phyloP scores from a whole-genome alignment of 1,140 invertebrate genomes.

The Arion vulgaris region DNA sequence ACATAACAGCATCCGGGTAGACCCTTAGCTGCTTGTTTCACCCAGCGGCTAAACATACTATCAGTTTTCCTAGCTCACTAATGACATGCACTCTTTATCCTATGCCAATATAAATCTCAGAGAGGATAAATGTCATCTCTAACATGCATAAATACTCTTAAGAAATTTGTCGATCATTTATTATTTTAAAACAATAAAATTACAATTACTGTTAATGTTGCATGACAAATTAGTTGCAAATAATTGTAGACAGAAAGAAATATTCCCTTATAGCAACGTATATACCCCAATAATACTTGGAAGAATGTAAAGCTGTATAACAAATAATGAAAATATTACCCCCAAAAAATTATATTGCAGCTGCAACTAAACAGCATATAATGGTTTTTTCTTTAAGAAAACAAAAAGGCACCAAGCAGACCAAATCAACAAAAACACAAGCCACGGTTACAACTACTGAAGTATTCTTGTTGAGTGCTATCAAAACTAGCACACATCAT shows the following conservation, averaged over 20 bases:
- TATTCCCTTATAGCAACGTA: background rate
- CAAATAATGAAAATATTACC: background rate
- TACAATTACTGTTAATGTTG: background rate
- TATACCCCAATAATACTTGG: background rate
- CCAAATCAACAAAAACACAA: constrained; percentile 10
- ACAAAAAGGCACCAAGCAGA: constrained; percentile 2
- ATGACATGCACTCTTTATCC: too few species aligned
- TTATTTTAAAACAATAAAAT: too few species aligned
- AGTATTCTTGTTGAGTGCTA: background rate
- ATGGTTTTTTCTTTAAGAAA: background rate
- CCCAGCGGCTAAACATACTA: too few species aligned
- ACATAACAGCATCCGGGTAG: too few species aligned
- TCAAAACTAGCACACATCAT: background rate
- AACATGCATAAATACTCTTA: background rate
- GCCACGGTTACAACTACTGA: constrained; percentile 14
- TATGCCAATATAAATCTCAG: too few species aligned
- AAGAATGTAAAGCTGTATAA: background rate
- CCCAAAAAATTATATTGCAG: background rate
- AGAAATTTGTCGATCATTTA: too few species aligned
- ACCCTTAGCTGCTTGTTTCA: too few species aligned
- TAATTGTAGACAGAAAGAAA: background rate
- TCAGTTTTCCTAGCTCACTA: too few species aligned
- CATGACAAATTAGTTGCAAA: background rate
- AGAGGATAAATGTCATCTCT: background rate
- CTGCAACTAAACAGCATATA: background rate